Percentiles rank a stretch among this genome's conserved stretches.
Evolutionary conservation across 2,888 invertebrate species (phyloP).

Genomic region (Cerastis leucographa): DNA sequence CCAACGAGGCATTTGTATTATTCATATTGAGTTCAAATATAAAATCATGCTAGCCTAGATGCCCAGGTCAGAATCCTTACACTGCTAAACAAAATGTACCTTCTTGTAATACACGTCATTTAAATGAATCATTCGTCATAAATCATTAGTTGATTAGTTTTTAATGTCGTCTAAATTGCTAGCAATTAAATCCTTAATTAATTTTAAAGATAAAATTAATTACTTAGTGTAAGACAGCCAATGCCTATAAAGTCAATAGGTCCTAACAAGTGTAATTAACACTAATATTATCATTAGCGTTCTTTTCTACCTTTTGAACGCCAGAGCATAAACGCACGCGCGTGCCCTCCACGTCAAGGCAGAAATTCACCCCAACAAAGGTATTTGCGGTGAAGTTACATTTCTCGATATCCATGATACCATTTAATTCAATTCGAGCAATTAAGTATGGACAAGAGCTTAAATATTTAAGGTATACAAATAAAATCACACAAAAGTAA

Average conservation of each 20-base stretch:
- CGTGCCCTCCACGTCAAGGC: no score
- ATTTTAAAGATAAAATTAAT: not conserved
- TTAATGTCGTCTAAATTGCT: constrained; percentile 14
- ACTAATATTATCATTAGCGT: not conserved
- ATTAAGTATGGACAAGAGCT: no score
- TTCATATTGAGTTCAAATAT: not conserved
- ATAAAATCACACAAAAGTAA: no score
- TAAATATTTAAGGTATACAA: no score
- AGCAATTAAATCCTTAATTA: not conserved
- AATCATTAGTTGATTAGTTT: constrained; percentile 25
- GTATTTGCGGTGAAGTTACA: no score
- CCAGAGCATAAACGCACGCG: no score
- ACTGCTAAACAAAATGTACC: not conserved
- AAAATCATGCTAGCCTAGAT: not conserved
- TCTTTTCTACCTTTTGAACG: not conserved
- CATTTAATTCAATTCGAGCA: no score
- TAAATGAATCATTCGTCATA: not conserved
- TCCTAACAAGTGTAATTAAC: not conserved
- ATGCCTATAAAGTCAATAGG: not conserved
- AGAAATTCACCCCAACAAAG: no score
- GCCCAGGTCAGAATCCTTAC: constrained; percentile 39
- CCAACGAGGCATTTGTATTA: not conserved
- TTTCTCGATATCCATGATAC: no score
- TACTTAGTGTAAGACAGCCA: not conserved
- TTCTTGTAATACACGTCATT: not conserved